Percentiles rank a stretch among this genome's conserved stretches.
These are phyloP conservation scores for Hoplodrina blanda DNA, from an alignment of 2,888 invertebrate species.

Conservation along the genomic window DNA sequence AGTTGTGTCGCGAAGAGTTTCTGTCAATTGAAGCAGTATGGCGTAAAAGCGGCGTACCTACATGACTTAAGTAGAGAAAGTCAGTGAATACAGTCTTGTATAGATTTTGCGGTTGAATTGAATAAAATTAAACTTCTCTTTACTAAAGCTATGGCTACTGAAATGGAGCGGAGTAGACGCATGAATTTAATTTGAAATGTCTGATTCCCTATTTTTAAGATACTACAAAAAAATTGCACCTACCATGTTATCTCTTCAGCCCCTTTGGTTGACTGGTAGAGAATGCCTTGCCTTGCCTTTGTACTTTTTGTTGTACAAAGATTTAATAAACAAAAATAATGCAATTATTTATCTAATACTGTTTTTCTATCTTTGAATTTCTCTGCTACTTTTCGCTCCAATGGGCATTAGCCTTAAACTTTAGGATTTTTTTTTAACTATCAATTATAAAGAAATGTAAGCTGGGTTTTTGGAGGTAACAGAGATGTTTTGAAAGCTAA, in stretches of 20 bases:
- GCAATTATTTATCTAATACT: background rate
- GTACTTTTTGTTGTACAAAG: too few relatives aligned
- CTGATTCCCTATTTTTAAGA: too few relatives aligned
- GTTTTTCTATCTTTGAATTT: background rate
- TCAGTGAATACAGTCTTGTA: too few relatives aligned
- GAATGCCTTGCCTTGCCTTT: too few relatives aligned
- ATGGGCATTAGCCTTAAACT: background rate
- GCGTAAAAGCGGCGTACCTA: background rate
- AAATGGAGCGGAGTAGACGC: background rate
- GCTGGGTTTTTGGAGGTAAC: slow-evolving; percentile 4
- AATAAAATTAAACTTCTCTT: too few relatives aligned
- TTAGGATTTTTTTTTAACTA: slow-evolving; percentile 4
- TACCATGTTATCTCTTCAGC: too few relatives aligned
- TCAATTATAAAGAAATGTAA: slow-evolving; percentile 15
- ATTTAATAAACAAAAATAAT: too few relatives aligned
- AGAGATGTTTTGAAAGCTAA: slow-evolving; percentile 30
- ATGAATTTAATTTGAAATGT: too few relatives aligned
- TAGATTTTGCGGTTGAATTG: too few relatives aligned
- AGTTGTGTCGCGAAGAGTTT: background rate
- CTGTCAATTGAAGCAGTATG: background rate
- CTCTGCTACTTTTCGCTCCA: background rate
- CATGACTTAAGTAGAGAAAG: too few relatives aligned
- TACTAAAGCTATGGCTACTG: background rate
- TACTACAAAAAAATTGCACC: too few relatives aligned
- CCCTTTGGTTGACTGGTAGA: too few relatives aligned